Base-by-base conservation (phyloP, 2,113 vertebrate genomes). In the Jacana jacana region DNA sequence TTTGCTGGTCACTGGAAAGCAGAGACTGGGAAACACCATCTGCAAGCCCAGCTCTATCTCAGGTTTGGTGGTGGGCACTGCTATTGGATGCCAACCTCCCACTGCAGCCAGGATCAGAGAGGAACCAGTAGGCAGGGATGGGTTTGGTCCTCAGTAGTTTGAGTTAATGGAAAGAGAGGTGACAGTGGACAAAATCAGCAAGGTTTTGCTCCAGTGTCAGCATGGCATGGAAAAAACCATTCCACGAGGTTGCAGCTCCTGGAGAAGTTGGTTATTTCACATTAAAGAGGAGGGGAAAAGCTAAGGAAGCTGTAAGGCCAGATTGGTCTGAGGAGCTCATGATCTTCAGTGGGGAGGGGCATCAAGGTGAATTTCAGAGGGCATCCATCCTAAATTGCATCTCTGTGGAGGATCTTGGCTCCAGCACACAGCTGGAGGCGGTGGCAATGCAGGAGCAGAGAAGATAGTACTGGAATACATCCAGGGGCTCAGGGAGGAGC, bases 161-260 rank as follows among this genome's bases (percentile, higher is more conserved):
- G 8, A 42, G 5, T 31, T 78, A n/a, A 73, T 0, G 3, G 39
- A 65, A 60, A 20, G 27, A 79, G 49, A 75, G 6, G 35, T 77
- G 70, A 39, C 1, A 3, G 44, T 0, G 2, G 35, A 60, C 17
- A 65, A 69, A 79, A 49, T 7, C 1, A 2, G 24, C 31, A n/a
- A 46, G n/a, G 17, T 63, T 33, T 64, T 40, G 86, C 28, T 55
- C 27, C 0, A 1, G 19, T 51, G 19, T 57, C 63, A 40, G 24
- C 39, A 35, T 7, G 35, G 24, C 49, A 19, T 11, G 30, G 37
- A 57, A 33, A 33, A 35, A 76, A 64, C 30, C 33, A 28, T 5
- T 49, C 63, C 17, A 23, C 27, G 70, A 81, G 51, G 49, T 28
- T 40, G 18, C 4, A 39, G 72, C 27, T 73, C 33, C 37, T 68